phyloP scores from a whole-genome alignment of 1,140 invertebrate genomes.

The Dendroctonus valens region DNA sequence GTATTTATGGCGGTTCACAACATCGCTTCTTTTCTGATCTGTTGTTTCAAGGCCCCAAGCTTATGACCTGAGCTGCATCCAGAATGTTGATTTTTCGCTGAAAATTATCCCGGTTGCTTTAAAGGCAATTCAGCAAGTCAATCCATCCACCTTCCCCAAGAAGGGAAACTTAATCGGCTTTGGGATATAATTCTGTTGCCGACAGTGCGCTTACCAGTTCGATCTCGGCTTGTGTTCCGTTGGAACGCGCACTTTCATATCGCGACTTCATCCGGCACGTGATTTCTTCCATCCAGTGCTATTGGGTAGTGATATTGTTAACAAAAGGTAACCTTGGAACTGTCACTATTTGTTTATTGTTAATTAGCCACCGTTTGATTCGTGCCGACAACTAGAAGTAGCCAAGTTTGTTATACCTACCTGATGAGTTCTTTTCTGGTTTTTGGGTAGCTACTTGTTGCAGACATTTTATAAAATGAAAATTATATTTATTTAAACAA shows the following conservation, averaged over 20 bases:
- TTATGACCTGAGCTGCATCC: too few species aligned
- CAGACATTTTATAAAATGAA: too few species aligned
- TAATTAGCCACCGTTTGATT: not conserved
- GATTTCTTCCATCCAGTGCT: slow-evolving; percentile 3
- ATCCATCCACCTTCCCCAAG: slow-evolving; percentile 3
- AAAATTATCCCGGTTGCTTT: too few species aligned
- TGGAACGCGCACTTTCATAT: slow-evolving; percentile 5
- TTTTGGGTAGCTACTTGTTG: not conserved
- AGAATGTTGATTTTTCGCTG: not conserved
- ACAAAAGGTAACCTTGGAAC: slow-evolving; percentile 11
- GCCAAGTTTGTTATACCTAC: not conserved
- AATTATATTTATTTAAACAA: too few species aligned
- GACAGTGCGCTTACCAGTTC: slow-evolving; percentile 2
- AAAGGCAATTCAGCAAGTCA: too few species aligned
- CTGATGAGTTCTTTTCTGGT: not conserved
- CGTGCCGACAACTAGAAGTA: not conserved
- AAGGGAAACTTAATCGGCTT: slow-evolving; percentile 2
- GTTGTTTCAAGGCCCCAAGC: too few species aligned
- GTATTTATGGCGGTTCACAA: too few species aligned
- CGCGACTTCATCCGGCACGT: slow-evolving; percentile 4
- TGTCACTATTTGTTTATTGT: not conserved
- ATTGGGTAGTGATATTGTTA: not conserved
- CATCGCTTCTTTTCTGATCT: too few species aligned
- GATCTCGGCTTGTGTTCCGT: slow-evolving; percentile 2
- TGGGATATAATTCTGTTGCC: slow-evolving; percentile 2